Conservation (phyloP, 2,797 vertebrate species). For the Molossus molossus region DNA sequence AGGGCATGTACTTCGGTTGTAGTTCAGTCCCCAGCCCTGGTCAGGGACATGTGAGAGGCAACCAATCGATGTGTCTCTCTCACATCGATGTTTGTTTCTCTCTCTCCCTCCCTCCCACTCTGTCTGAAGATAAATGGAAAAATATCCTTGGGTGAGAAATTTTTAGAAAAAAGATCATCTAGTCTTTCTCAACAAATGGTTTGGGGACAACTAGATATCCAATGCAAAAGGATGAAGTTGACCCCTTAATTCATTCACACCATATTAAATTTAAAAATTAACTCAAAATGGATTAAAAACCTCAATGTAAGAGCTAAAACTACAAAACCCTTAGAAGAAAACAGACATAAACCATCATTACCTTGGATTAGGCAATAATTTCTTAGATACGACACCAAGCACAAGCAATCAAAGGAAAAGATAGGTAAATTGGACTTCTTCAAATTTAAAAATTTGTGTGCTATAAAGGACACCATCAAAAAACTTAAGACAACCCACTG, state of each 20-base stretch:
- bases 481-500: not conserved
- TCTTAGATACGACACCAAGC: not conserved
- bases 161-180: not conserved
- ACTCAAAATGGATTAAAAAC: constrained; percentile 22
- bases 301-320: not conserved
- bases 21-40: too few relatives aligned
- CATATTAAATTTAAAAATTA: constrained; percentile 43
- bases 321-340: constrained; percentile 22
- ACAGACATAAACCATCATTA: not conserved
- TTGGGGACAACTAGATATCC: not conserved
- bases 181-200: constrained; percentile 30
- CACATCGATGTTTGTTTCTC: too few relatives aligned
- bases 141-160: too few relatives aligned
- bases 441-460: constrained; percentile 8
- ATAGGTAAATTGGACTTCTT: not conserved
- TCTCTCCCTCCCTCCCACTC: too few relatives aligned
- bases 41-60: too few relatives aligned
- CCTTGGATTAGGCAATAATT: not conserved
- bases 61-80: too few relatives aligned
- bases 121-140: too few relatives aligned
- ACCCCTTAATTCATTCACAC: not conserved
- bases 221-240: constrained; percentile 17
- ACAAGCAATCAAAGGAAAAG: not conserved
- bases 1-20: too few relatives aligned
- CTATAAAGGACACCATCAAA: constrained; percentile 47